phyloP scores from a whole-genome alignment of 2,888 invertebrate genomes.

The Chirona hameri region DNA sequence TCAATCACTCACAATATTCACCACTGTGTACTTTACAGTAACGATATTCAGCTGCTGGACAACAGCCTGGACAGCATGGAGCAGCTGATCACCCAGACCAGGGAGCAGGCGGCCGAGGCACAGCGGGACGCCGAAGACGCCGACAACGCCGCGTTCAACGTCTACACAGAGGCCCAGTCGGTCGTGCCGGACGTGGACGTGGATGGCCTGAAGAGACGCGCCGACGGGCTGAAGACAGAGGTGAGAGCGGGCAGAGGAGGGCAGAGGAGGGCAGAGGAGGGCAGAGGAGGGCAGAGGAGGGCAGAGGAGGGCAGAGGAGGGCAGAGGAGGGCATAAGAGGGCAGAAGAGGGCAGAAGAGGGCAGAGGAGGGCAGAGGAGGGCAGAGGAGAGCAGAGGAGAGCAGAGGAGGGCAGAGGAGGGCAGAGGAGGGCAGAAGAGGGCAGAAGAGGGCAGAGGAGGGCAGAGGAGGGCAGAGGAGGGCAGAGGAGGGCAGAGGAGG shows the following conservation, averaged over 20 bases:
- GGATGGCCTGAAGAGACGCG: conserved; percentile 62
- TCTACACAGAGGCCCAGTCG: conserved; percentile 74
- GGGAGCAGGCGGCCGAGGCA: conserved; percentile 68
- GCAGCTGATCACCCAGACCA: conserved; percentile 64
- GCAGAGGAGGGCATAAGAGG: too few relatives aligned
- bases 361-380: too few relatives aligned
- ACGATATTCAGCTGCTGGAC: conserved; percentile 48
- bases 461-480: too few relatives aligned
- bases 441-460: too few relatives aligned
- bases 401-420: too few relatives aligned
- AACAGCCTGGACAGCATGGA: conserved; percentile 65
- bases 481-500: too few relatives aligned
- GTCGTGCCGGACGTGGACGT: conserved; percentile 73
- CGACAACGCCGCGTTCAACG: conserved; percentile 73
- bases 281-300: neutral
- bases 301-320: neutral
- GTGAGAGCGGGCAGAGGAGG: neutral
- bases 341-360: too few relatives aligned
- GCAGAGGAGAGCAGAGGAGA: too few relatives aligned
- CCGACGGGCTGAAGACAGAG: conserved; percentile 51
- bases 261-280: too few relatives aligned
- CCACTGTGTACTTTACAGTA: neutral
- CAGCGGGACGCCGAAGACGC: conserved; percentile 69
- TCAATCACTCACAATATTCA: too few relatives aligned
- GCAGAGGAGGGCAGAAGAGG: too few relatives aligned